Percentiles rank a stretch among this genome's conserved stretches.
phyloP scores from a whole-genome alignment of 2,113 vertebrate genomes.

The Hydrolagus affinis region DNA sequence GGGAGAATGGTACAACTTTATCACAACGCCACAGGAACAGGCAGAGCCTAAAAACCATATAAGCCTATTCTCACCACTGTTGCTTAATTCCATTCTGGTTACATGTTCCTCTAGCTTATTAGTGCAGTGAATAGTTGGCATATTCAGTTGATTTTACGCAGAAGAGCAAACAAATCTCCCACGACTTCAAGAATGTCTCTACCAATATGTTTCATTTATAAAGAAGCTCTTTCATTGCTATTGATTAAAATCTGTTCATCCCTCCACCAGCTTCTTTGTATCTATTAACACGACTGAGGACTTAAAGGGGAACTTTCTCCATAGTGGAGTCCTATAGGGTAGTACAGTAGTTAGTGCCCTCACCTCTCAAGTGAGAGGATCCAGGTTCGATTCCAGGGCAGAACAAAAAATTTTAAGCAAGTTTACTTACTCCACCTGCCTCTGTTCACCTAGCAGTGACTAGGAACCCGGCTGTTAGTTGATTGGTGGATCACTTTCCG shows the following conservation, averaged over 20 bases:
- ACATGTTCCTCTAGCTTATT: not conserved
- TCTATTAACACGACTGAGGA: not conserved
- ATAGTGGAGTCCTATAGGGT: not conserved
- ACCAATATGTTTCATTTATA: not conserved
- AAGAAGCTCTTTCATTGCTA: not conserved
- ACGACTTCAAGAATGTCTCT: not conserved
- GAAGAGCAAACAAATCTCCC: not conserved
- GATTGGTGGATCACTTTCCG: too few species aligned
- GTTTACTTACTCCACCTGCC: too few species aligned
- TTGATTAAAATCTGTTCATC: not conserved
- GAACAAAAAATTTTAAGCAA: too few species aligned
- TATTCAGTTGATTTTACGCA: not conserved
- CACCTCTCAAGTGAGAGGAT: too few species aligned
- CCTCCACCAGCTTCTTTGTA: not conserved
- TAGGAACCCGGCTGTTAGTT: too few species aligned
- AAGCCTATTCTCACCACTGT: slow-evolving; percentile 28
- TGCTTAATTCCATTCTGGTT: slow-evolving; percentile 26
- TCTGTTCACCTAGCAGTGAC: too few species aligned
- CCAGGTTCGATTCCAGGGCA: too few species aligned
- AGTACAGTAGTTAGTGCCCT: too few species aligned
- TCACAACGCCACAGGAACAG: slow-evolving; percentile 34
- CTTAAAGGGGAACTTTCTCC: not conserved
- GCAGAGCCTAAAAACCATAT: slow-evolving; percentile 23
- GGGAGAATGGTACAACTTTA: slow-evolving; percentile 33
- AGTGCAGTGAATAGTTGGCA: slow-evolving; percentile 15